Evolutionary conservation across 2,113 vertebrate species (phyloP).

Genomic region (Motacilla alba): DNA sequence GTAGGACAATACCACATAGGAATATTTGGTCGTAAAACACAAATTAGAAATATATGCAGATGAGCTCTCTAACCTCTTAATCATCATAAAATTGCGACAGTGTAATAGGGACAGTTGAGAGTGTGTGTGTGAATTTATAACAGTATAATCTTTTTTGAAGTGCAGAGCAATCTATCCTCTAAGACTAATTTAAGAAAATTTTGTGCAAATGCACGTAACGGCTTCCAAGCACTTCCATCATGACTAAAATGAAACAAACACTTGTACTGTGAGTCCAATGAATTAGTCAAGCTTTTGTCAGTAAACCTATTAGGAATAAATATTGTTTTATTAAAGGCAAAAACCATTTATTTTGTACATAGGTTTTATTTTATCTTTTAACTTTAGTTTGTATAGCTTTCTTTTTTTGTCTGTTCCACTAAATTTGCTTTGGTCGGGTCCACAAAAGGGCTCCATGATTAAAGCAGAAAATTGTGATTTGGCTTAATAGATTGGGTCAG

Average conservation of each 20-base stretch:
- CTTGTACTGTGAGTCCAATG: not conserved
- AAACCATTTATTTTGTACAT: not conserved
- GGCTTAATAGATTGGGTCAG: not conserved
- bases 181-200: not conserved
- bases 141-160: not conserved
- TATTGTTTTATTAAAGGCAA: not conserved
- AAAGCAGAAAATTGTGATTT: not conserved
- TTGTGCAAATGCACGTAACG: not conserved
- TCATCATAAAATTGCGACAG: fast-evolving
- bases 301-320: not conserved
- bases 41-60: not conserved
- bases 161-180: not conserved
- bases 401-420: not conserved
- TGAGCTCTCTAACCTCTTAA: not conserved
- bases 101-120: not conserved
- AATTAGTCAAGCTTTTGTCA: not conserved
- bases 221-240: not conserved
- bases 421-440: not conserved
- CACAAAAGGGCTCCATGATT: not conserved
- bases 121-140: not conserved
- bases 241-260: slow-evolving; percentile 4
- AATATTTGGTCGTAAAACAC: not conserved
- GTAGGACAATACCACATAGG: not conserved
- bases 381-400: not conserved
- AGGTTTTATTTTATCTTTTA: not conserved